Base-by-base conservation (phyloP, 2,888 invertebrate species). In the Campoletis raptor region DNA sequence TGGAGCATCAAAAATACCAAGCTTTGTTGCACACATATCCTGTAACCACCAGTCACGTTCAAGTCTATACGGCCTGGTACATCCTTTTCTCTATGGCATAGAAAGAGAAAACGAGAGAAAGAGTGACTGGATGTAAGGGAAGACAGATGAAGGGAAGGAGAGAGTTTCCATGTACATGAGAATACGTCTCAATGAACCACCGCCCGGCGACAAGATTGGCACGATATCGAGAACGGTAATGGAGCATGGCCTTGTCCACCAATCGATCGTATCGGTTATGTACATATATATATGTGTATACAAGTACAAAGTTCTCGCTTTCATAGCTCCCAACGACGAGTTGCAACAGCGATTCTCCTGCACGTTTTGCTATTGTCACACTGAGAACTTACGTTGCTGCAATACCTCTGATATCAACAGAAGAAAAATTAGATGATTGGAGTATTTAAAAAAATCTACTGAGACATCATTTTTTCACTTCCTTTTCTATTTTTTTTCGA, bases 141-240 rank as follows among this genome's bases (percentile, higher is more conserved):
- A 18, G 72, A 40, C 40, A 78, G 18, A n/a, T 36, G 9, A 42
- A 57, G 37, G 40, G 64, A 36, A 45, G 54, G 48, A 42, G 57
- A 66, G 73, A 69, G 64, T 69, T 30, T 52, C 54, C 83, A 61
- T 54, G 67, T 61, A 66, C 70, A 73, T 76, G 67, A 72, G 82
- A 86, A 88, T 88, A 90, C 88, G 89, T 91, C 90, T 90, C 91
- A 90, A 91, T 90, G 90, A 91, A 89, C 90, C 89, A 81, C 81
- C 74, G 78, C 77, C 61, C 78, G 78, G 87, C 88, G 89, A 89
- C 88, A 87, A 89, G 89, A 89, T 89, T 89, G 89, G 87, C 88
- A 85, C 88, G 84, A 81, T 86, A 86, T 84, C 84, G 84, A 73
- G 86, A 86, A 78, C 81, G 78, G 84, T 86, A 86, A 84, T 84